These are phyloP conservation scores for Coreoperca whiteheadi DNA, from an alignment of 2,113 vertebrate genomes.

Conservation along the genomic window DNA sequence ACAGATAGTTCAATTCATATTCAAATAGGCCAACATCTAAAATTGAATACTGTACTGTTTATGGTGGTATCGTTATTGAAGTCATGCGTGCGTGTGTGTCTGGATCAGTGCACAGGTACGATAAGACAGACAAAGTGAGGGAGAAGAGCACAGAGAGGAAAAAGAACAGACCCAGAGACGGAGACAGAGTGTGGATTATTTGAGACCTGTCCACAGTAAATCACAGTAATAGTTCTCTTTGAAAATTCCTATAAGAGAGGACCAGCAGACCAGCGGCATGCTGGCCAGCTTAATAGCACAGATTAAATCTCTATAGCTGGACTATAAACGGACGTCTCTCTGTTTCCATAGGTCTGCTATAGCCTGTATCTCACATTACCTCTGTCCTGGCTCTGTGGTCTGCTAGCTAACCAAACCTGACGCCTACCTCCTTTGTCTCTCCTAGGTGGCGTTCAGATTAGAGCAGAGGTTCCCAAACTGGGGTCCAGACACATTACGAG, in stretches of 20 bases:
- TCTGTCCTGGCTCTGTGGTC: constrained; percentile 66
- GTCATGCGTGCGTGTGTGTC: constrained; percentile 14
- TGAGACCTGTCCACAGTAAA: constrained; percentile 65
- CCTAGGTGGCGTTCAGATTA: constrained; percentile 38
- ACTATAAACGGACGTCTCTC: constrained; percentile 66
- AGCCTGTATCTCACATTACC: constrained; percentile 70
- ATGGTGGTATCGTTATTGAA: constrained; percentile 23
- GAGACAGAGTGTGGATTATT: constrained; percentile 42
- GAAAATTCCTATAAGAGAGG: constrained; percentile 68
- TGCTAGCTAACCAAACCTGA: constrained; percentile 63
- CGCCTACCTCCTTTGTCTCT: constrained; percentile 47
- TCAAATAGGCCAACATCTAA: no score
- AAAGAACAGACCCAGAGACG: constrained; percentile 44
- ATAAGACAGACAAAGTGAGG: constrained; percentile 31
- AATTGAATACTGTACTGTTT: constrained; percentile 14
- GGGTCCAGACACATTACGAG: constrained; percentile 25
- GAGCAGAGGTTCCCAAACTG: constrained; percentile 26
- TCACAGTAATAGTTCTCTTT: constrained; percentile 76
- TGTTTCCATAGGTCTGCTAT: constrained; percentile 69
- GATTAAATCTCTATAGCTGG: constrained; percentile 77
- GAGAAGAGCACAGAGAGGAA: constrained; percentile 37
- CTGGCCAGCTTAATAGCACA: constrained; percentile 65
- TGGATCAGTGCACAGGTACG: constrained; percentile 30
- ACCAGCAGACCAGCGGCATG: constrained; percentile 44
- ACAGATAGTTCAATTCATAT: no score